Evolutionary conservation across 2,113 vertebrate species (phyloP), one percentile per base, ranked within the genome.

Genomic region (Pollachius pollachius): DNA sequence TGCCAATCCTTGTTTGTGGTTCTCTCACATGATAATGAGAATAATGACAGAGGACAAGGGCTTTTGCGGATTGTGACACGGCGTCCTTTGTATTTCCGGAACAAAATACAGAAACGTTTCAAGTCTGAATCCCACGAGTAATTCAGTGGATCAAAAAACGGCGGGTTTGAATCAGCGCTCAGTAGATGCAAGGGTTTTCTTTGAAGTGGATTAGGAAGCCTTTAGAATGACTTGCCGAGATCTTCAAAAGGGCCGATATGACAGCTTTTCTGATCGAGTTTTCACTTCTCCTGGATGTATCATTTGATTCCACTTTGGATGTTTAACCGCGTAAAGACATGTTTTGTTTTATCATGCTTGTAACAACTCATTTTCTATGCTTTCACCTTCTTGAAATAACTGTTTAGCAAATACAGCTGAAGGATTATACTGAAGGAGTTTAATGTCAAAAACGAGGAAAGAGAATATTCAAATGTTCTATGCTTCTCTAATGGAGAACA

Each of bases 231-330:
- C 21, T 70, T n/a, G 70, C 37, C 63, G 64, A 80, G 65, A 81
- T 25, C 62, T 73, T 75, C 76, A 71, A 80, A 85, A 68, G n/a
- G 19, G 67, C 70, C 61, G 11, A 16, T 27, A 25, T 57, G 75
- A 86, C 81, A 86, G 75, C 68, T 73, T 81, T 68, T 74, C 70
- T 80, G 77, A 90, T 74, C 73, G 88, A 84, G 85, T 87, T 82
- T 78, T 84, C 58, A 84, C 84, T 85, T 81, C 87, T 88, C 88
- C 87, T 74, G 87, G 86, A 85, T 91, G 87, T 84, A 86, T 88
- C 76, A 82, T 82, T 80, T 76, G 65, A 73, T 70, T 81, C 69
- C 80, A 82, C 58, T 77, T 69, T 18, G 9, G 69, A 66, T 74
- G 68, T 80, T 85, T 84, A 68, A 84, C 85, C 80, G 73, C 87